Base-by-base conservation (phyloP, 1,140 invertebrate species). In the Lepidotrigona ventralis region DNA sequence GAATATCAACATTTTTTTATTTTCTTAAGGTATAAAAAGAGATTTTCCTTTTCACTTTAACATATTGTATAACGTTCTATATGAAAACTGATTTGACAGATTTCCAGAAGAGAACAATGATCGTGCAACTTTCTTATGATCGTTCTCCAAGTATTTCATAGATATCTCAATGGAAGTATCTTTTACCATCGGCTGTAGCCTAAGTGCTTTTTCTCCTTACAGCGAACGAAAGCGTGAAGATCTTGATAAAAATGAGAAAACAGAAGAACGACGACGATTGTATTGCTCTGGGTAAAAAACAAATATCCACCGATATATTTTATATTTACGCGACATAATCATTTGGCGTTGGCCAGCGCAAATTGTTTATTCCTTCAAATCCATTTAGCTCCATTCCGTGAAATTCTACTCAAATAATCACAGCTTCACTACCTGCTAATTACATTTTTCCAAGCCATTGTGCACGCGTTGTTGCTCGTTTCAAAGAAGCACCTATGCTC, bases 331-430 rank as follows among this genome's bases (percentile, higher is more conserved):
- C 87, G 86, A 92, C 90, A 91, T 92, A 93, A 93, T 94, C 92
- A 93, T 90, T 88, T 68, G 77, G 89, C 86, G 92, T 91, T 91
- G 90, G 90, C 91, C 91, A 88, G 90, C 91, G 92, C 90, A 93
- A 93, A 94, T 94, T 93, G 91, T 93, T 94, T 93, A 92, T 93
- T 93, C 92, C 93, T n/a, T 93, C 92, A 93, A 94, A 94, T 90
- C 91, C 93, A 93, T 93, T 93, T 93, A 91, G 91, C 90, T 93
- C 91, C 90, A 93, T 94, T 93, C 93, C 91, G 88, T 93, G 93
- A 92, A 94, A 93, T 93, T 92, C 92, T 92, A 91, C 91, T 93
- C 91, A 90, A 93, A 93, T 93, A 93, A 94, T 94, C 92, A 93
- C 92, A 92, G 92, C 91, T 93, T 91, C 91, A 89, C 88, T 92